Base-by-base conservation (phyloP, 2,797 vertebrate genomes). In the Kryptopterus vitreolus region DNA sequence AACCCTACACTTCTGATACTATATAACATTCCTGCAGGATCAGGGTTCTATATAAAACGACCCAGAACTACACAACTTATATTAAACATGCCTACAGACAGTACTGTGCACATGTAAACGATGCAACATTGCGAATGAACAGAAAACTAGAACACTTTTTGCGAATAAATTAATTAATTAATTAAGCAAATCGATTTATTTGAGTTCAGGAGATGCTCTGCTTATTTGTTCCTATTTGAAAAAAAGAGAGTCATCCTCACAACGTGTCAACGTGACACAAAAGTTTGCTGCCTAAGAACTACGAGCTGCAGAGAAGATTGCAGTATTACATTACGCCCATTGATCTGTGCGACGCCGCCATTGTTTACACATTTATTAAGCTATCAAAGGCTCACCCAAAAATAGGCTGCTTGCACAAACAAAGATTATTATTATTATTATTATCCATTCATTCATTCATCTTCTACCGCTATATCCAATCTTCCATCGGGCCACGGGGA, bases 301-400 rank as follows among this genome's bases (percentile, higher is more conserved):
- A 33, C 31, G 50, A 73, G 46, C n/a, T 53, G 46, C 58, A 80
- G 70, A 57, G 50, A 74, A 46, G 52, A 58, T 53, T 61, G 73
- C 57, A 58, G 46, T 68, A 68, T 81, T 75, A 59, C 63, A 76
- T 75, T 70, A 29, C 35, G 18, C 43, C 59, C 46, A 31, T n/a
- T 69, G 22, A 76, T 70, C 55, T 26, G 11, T 20, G 10, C 26
- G 43, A 58, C 15, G 3, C 35, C 16, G n/a, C 38, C 6, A 24
- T 81, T 69, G 62, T 75, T 75, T 81, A 69, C 73, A 81, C 55
- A 61, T 76, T 59, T 48, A 20, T 65, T 48, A 80, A 63, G 61
- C 35, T 31, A 57, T 22, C 20, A 29, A 69, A 50, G 63, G 22
- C 72, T 69, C 33, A 68, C 18, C 12, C 10, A 57, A 50, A 69